These are phyloP conservation scores for Ooceraea biroi DNA, from an alignment of 1,140 invertebrate genomes.

Conservation along the genomic window DNA sequence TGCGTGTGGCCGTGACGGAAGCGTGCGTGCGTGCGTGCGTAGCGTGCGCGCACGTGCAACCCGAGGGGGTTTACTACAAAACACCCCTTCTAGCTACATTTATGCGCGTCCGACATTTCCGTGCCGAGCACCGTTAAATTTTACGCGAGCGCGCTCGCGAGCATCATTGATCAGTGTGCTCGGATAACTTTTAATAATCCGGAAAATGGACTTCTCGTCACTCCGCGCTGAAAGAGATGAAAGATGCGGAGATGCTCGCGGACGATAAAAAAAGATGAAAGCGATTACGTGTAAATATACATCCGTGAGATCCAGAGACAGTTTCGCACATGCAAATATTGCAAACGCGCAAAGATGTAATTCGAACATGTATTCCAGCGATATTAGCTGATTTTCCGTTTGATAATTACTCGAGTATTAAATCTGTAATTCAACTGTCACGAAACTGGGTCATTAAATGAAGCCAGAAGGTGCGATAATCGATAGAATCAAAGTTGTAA, in stretches of 20 bases:
- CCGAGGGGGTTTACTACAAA: conserved; percentile 35
- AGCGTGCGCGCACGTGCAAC: conserved; percentile 45
- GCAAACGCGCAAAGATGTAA: neutral
- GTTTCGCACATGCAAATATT: neutral
- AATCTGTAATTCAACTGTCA: conserved; percentile 29
- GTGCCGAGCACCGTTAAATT: conserved; percentile 35
- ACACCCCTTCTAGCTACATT: conserved; percentile 22
- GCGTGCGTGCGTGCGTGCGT: conserved; percentile 31
- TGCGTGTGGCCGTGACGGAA: conserved; percentile 63
- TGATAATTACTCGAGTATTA: conserved; percentile 41
- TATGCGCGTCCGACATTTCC: conserved; percentile 33
- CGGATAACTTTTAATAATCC: conserved; percentile 53
- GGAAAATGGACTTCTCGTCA: conserved; percentile 36
- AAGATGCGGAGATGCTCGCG: conserved; percentile 14
- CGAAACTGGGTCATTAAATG: conserved; percentile 58
- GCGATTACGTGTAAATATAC: conserved; percentile 6
- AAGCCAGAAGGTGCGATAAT: conserved; percentile 44
- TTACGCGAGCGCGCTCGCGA: conserved; percentile 32
- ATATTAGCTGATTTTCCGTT: conserved; percentile 35
- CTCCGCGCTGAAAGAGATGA: conserved; percentile 29
- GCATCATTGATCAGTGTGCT: conserved; percentile 52
- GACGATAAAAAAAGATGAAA: conserved; percentile 25
- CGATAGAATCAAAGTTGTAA: conserved; percentile 35
- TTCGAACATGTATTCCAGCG: neutral
- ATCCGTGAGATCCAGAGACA: conserved; percentile 1